Conservation (phyloP, 1,140 invertebrate genomes). For the Halesus radiatus region DNA sequence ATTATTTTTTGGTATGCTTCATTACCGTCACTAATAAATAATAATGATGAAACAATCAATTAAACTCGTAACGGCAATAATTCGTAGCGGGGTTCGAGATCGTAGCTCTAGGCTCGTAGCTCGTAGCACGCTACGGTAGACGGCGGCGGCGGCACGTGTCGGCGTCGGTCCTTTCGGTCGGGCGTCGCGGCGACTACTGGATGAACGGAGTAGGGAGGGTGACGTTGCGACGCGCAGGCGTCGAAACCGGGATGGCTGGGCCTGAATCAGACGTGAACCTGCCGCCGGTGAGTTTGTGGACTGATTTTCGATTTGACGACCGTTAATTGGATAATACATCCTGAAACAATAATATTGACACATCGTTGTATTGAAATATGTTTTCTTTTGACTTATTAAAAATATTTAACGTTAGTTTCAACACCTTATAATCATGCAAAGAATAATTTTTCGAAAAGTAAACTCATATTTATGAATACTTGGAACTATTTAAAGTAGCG, state of each 20-base stretch:
- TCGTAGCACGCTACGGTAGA: not conserved
- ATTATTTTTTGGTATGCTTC: too few species aligned
- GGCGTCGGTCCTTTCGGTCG: not conserved
- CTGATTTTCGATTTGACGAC: not conserved
- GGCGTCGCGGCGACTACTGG: conserved; percentile 16
- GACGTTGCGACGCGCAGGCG: not conserved
- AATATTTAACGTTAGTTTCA: too few species aligned
- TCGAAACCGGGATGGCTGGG: not conserved
- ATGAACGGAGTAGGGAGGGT: not conserved
- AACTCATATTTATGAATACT: too few species aligned
- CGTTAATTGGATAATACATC: too few species aligned
- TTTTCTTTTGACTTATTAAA: too few species aligned
- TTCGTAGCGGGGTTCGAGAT: too few species aligned
- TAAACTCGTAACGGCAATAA: not conserved
- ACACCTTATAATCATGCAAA: too few species aligned
- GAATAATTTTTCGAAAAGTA: too few species aligned
- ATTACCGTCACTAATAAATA: too few species aligned
- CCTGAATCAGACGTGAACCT: conserved; percentile 9
- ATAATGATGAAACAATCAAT: not conserved
- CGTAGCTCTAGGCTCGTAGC: not conserved
- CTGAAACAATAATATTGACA: too few species aligned
- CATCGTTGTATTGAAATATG: too few species aligned
- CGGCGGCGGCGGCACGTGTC: not conserved
- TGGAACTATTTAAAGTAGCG: too few species aligned
- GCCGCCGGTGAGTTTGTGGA: conserved; percentile 1